Percentiles rank a stretch among this genome's conserved stretches.
Conservation (phyloP, 2,113 vertebrate species). For the Pseudolaguvia tuberculata region DNA sequence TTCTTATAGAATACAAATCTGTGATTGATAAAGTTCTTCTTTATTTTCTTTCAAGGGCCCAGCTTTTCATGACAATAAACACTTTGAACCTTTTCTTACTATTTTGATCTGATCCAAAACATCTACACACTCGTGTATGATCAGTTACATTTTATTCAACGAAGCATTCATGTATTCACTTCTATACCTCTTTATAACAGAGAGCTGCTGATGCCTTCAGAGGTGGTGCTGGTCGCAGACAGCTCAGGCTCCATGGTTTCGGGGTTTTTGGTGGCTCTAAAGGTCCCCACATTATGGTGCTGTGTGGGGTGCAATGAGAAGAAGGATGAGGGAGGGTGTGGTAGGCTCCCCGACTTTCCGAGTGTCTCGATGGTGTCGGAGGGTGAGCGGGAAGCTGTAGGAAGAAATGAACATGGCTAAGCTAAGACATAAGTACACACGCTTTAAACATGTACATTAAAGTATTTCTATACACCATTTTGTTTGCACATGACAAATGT, state of each 20-base stretch:
- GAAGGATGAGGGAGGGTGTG: slow-evolving; percentile 86
- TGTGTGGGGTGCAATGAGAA: slow-evolving; percentile 72
- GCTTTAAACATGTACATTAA: too few relatives aligned
- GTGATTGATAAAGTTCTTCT: too few relatives aligned
- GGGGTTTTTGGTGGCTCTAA: slow-evolving; percentile 87
- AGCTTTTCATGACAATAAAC: too few relatives aligned
- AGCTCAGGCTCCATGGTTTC: slow-evolving; percentile 95
- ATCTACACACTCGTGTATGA: not conserved
- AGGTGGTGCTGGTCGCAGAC: slow-evolving; percentile 89
- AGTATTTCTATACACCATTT: not conserved
- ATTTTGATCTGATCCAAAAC: too few relatives aligned
- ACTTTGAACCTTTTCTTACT: too few relatives aligned
- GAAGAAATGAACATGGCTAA: not conserved
- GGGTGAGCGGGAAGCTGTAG: slow-evolving; percentile 84
- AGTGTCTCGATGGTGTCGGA: slow-evolving; percentile 81
- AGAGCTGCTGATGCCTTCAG: slow-evolving; percentile 89
- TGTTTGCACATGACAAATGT: not conserved
- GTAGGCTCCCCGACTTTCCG: slow-evolving; percentile 80
- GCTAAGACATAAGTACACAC: not conserved
- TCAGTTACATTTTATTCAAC: not conserved
- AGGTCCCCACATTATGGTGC: slow-evolving; percentile 81
- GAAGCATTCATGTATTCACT: not conserved
- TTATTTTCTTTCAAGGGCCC: too few relatives aligned
- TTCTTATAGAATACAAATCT: too few relatives aligned
- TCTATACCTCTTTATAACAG: slow-evolving; percentile 90